phyloP scores from a whole-genome alignment of 2,888 invertebrate species.

The Ennomos erosarius region DNA sequence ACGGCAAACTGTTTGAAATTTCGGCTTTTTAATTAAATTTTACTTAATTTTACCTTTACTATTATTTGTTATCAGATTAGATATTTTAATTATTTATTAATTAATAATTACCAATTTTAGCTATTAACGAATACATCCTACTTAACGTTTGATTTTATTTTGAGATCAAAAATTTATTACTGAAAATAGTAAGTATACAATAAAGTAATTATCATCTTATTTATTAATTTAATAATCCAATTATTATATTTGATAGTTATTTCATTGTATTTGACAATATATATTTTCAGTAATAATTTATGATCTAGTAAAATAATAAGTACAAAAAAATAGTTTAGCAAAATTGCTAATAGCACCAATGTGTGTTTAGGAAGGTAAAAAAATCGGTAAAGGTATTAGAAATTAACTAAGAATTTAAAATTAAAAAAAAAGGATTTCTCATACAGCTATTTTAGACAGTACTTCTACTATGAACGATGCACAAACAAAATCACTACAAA shows the following conservation, averaged over 20 bases:
- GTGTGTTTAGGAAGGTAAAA: constrained; percentile 55
- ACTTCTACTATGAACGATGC: no score
- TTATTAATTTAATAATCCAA: no score
- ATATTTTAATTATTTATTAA: not conserved
- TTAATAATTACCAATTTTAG: not conserved
- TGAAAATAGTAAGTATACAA: constrained; percentile 8
- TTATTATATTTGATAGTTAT: no score
- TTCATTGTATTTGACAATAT: no score
- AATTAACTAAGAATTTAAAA: not conserved
- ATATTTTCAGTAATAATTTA: constrained; percentile 11
- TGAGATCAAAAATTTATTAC: constrained; percentile 44
- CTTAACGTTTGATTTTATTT: constrained; percentile 3
- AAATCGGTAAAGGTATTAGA: constrained; percentile 23
- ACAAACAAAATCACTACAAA: no score
- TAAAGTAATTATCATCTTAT: constrained; percentile 9
- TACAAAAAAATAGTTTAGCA: constrained; percentile 56
- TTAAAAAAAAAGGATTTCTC: no score
- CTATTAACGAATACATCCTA: constrained; percentile 16
- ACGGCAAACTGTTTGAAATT: constrained; percentile 6
- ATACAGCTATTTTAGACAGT: no score
- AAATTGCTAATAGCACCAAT: constrained; percentile 77
- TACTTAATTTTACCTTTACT: not conserved
- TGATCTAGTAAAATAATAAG: constrained; percentile 41
- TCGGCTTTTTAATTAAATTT: not conserved
- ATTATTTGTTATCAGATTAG: not conserved